phyloP scores from a whole-genome alignment of 2,888 invertebrate genomes.

The Oxyteleia sp. region DNA sequence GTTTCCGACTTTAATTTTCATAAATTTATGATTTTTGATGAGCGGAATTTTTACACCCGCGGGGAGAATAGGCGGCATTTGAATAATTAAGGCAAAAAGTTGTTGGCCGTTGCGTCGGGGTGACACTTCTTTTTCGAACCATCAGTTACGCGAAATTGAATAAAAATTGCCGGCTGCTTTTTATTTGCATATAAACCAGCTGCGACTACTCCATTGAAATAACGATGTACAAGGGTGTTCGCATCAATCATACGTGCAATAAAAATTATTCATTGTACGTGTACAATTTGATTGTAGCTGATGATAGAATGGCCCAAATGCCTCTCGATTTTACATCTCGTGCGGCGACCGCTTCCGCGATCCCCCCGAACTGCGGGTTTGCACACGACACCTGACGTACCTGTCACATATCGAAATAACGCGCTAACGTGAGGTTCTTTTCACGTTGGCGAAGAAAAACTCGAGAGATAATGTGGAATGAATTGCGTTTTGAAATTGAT shows the following conservation, averaged over 20 bases:
- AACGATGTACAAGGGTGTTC: conserved; percentile 56
- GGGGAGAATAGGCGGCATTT: conserved; percentile 4
- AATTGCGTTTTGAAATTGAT: too few species aligned
- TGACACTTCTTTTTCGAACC: conserved; percentile 9
- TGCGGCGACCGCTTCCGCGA: not conserved
- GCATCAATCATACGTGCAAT: conserved; percentile 69
- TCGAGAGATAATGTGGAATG: too few species aligned
- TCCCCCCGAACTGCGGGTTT: not conserved
- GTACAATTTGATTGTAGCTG: conserved; percentile 53
- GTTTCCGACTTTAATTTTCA: too few species aligned
- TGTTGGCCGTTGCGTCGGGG: not conserved
- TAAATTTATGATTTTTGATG: too few species aligned
- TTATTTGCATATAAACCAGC: conserved; percentile 61
- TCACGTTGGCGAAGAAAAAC: not conserved
- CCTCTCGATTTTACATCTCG: conserved; percentile 49
- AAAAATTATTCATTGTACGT: conserved; percentile 63
- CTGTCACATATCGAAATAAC: conserved; percentile 38
- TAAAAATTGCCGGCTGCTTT: conserved; percentile 55
- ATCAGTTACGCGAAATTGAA: conserved; percentile 56
- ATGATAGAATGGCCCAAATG: conserved; percentile 44
- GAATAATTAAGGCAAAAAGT: conserved; percentile 46
- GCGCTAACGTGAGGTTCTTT: conserved; percentile 1
- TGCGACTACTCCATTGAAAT: conserved; percentile 49
- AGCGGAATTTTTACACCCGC: too few species aligned
- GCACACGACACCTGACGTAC: conserved; percentile 39